A percentile compares a stretch with the other conserved stretches of the same genome.
Evolutionary conservation across 2,113 vertebrate genomes (phyloP).

Genomic region (Monopterus albus): DNA sequence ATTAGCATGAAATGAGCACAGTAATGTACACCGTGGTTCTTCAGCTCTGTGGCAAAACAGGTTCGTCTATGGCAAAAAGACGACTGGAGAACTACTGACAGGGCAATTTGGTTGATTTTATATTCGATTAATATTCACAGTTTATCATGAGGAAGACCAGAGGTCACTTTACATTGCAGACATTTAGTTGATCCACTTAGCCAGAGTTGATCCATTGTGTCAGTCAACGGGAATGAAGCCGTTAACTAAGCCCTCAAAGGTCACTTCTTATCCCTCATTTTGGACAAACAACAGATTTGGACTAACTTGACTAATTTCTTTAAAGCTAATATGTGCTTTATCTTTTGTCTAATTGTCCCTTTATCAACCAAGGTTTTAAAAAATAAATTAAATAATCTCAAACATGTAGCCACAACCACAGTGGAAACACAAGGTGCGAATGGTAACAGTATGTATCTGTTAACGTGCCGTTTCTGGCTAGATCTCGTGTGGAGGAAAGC

Average conservation of each 20-base stretch:
- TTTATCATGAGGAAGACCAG: not conserved
- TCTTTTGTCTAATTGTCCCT: too few relatives aligned
- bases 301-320: not conserved
- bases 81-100: not conserved
- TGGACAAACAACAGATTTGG: constrained; percentile 2
- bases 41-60: not conserved
- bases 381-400: too few relatives aligned
- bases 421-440: too few relatives aligned
- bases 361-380: too few relatives aligned
- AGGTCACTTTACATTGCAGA: not conserved
- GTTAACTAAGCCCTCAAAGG: not conserved
- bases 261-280: not conserved
- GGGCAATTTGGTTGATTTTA: not conserved
- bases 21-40: not conserved
- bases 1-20: constrained; percentile 16
- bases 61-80: not conserved
- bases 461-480: too few relatives aligned
- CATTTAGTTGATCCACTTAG: not conserved
- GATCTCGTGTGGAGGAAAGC: too few relatives aligned
- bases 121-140: constrained; percentile 19
- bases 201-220: not conserved
- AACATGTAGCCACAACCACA: too few relatives aligned
- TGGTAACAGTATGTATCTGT: too few relatives aligned
- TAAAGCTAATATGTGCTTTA: not conserved
- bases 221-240: not conserved